Percentiles rank a stretch among this genome's conserved stretches.
Evolutionary conservation across 2,888 invertebrate genomes (phyloP).

Genomic region (Hetaerina titia): DNA sequence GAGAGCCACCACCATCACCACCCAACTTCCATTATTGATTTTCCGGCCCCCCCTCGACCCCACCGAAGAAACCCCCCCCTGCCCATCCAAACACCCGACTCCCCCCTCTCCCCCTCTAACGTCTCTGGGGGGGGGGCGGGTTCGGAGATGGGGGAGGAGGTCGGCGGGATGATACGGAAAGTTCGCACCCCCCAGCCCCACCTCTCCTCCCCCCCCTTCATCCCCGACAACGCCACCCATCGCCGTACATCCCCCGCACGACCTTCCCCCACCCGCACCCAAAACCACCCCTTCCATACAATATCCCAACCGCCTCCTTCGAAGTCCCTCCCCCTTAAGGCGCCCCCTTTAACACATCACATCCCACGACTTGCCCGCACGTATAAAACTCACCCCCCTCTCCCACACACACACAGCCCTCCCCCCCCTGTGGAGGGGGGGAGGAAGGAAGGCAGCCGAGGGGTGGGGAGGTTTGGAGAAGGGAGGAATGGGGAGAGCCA

Average conservation of each 20-base stretch:
- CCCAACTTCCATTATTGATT: slow-evolving; percentile 58
- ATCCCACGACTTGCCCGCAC: background rate
- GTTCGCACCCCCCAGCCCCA: background rate
- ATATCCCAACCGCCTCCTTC: too few species aligned
- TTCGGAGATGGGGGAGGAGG: background rate
- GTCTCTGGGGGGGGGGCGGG: background rate
- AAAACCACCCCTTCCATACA: background rate
- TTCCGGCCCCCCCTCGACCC: background rate
- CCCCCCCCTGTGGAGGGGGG: background rate
- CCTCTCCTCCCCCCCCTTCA: background rate
- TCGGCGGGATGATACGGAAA: slow-evolving; percentile 23
- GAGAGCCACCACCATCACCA: slow-evolving; percentile 71
- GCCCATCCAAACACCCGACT: background rate
- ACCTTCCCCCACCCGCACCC: background rate
- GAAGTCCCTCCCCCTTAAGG: background rate
- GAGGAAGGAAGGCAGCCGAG: background rate
- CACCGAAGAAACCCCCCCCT: background rate
- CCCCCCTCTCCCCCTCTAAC: background rate
- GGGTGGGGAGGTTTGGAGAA: background rate
- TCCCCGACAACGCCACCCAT: background rate
- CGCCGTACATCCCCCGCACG: background rate
- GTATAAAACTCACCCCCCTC: background rate
- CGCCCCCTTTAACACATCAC: background rate
- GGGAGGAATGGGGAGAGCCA: background rate
- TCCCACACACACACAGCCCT: background rate